Base-by-base conservation (phyloP, 2,113 vertebrate species). In the Protobothrops mucrosquamatus region DNA sequence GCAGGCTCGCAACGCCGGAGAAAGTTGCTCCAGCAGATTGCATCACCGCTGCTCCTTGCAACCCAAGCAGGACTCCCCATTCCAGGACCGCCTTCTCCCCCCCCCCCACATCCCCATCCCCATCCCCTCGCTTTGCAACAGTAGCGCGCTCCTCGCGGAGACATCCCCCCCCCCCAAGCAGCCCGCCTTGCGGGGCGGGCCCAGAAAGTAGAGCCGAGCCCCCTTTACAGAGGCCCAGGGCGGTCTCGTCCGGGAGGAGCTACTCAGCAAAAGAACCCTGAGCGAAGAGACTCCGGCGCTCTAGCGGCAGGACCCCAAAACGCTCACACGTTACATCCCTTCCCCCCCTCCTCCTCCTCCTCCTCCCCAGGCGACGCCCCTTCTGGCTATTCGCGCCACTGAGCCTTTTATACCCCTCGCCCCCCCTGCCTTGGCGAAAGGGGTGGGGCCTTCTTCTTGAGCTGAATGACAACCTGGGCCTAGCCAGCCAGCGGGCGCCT, bases 281-380 rank as follows among this genome's bases (percentile, higher is more conserved):
- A 61, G 59, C 1, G 59, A 18, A 55, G 54, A 55, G 54, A 18
- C 24, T 61, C 59, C 24, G 59, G 59, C 59, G 29, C 9, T 10
- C 59, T 29, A 61, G 2, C 34, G 34, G 69, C n/a, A 39, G n/a
- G 34, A 18, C 69, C 69, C 15, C n/a, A 6, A 81, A 39, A 20
- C 18, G 6, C 6, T 81, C 29, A 69, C 61, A 69, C 64, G 0
- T 34, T 69, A 18, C 1, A 29, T 4, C 3, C 26, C 3, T 1
- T 24, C 1, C 22, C 20, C 56, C 6, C 0, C 22, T 22, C 3
- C 2, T 2, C 56, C 10, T 26, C 11, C 12, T n/a, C n/a, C n/a
- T n/a, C n/a, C 29, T 20, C 54, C 54, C 54, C 6, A 39, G 15
- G 34, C n/a, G 15, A 39, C 69, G 18, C 69, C 69, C 34, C 34